Conservation (phyloP, 2,888 invertebrate species). For the Trachelus iudaicus region DNA sequence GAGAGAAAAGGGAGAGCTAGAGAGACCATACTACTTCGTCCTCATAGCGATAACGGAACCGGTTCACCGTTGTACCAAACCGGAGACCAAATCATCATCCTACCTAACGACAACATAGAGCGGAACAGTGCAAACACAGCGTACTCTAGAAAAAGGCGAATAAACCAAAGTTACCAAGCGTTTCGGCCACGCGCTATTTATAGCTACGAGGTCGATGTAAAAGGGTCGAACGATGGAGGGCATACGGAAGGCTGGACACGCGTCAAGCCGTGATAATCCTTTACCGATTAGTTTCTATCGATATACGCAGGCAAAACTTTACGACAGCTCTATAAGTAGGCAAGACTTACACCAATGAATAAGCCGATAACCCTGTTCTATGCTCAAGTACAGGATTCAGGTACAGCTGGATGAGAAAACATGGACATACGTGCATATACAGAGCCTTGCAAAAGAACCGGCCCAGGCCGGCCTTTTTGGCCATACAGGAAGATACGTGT, state of each 20-base stretch:
- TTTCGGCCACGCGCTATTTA: conserved; percentile 2
- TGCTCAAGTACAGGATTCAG: background rate
- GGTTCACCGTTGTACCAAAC: conserved; percentile 4
- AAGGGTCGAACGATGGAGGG: conserved; percentile 1
- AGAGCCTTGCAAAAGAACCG: conserved; percentile 23
- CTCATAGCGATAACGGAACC: conserved; percentile 9
- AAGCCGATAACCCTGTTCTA: background rate
- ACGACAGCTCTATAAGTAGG: conserved; percentile 26
- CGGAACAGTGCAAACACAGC: background rate
- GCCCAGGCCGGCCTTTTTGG: conserved; percentile 37
- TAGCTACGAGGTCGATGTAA: background rate
- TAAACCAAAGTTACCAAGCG: background rate
- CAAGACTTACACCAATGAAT: conserved; percentile 27
- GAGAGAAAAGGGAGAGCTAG: background rate
- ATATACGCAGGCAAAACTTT: conserved; percentile 46
- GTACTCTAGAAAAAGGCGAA: background rate
- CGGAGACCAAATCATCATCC: background rate
- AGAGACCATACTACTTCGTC: background rate
- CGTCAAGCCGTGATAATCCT: conserved; percentile 55
- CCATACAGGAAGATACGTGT: conserved; percentile 30
- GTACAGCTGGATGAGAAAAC: background rate
- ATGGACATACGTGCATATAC: background rate
- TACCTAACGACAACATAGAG: background rate
- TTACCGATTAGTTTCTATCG: conserved; percentile 54
- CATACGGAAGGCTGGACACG: conserved; percentile 51